Evolutionary conservation across 2,888 invertebrate species (phyloP), one percentile per base, ranked within the genome.

Genomic region (Rambutsinella grinnellia): DNA sequence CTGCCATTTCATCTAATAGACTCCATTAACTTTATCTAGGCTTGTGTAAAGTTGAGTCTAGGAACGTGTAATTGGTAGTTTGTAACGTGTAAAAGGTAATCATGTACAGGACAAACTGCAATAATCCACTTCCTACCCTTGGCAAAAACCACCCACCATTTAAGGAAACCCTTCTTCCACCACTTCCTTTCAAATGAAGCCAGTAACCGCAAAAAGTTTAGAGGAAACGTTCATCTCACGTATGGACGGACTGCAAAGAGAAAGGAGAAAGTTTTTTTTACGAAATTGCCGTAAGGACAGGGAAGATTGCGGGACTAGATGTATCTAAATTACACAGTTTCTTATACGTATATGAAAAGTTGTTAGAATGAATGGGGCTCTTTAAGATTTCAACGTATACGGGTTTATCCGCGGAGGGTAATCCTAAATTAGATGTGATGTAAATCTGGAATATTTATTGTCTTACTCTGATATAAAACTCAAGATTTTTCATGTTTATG

Each of bases 161-260:
- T 36, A 36, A 36, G 36, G 36, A 5, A 36, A 21, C 36, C 27
- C 13, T 62, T 3, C 23, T 63, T 51, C 36, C 19, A 27, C 27
- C 44, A 65, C 65, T 65, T 65, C 54, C 65, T 28, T 53, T 65
- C 53, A 44, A 63, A 51, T 49, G 5, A 49, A 5, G 49, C 8
- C 13, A 13, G 44, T 10, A 44, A 13, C 13, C 44, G 44, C 13
- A 17, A 49, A 49, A 49, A n/a, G 49, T 13, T 17, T 49, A 13
- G 19, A 13, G 15, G n/a, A 5, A 10, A 44, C 13, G 13, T 13
- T 44, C 8, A 5, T 49, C 19, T n/a, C 49, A 49, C 5, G 49
- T n/a, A 5, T n/a, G 19, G 3, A 49, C 5, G 15, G 19, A 49
- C 3, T 17, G n/a, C 15, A n/a, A 36, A 36, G 36, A 36, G 36